Percentiles rank a stretch among this genome's conserved stretches.
phyloP scores from a whole-genome alignment of 2,797 vertebrate species.

The Epinephelus malabaricus region DNA sequence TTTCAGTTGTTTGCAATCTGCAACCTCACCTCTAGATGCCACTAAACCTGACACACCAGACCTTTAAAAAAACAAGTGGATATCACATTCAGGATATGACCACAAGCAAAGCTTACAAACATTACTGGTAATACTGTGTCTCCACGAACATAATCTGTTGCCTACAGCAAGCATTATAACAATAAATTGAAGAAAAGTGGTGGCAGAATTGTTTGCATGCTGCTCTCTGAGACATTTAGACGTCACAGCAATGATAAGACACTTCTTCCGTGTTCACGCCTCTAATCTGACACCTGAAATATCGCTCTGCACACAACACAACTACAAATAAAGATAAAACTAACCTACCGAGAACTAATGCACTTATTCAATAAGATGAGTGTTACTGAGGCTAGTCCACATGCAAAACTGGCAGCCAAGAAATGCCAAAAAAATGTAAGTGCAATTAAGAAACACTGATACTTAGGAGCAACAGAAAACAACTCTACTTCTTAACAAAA shows the following conservation, averaged over 20 bases:
- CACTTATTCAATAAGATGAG: too few relatives aligned
- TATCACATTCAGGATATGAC: background rate
- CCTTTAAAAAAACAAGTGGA: background rate
- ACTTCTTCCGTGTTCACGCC: background rate
- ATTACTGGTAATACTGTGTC: background rate
- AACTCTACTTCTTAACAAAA: too few relatives aligned
- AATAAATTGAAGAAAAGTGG: background rate
- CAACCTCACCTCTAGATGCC: too few relatives aligned
- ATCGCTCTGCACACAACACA: background rate
- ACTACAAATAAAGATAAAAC: background rate
- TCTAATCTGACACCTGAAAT: background rate
- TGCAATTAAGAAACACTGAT: too few relatives aligned
- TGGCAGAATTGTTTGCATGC: background rate
- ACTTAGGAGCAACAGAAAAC: too few relatives aligned
- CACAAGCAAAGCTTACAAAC: constrained; percentile 1
- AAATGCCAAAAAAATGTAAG: too few relatives aligned
- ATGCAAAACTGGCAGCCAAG: too few relatives aligned
- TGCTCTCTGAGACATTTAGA: background rate
- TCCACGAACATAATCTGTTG: constrained; percentile 9
- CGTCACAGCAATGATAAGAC: background rate
- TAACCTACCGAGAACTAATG: too few relatives aligned
- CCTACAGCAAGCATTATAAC: background rate
- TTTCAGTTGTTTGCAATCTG: too few relatives aligned
- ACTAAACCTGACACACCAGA: too few relatives aligned
- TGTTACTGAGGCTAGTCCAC: too few relatives aligned